A percentile compares a stretch with the other conserved stretches of the same genome.
Evolutionary conservation across 2,888 invertebrate genomes (phyloP).

Genomic region (Electrophaes corylata): DNA sequence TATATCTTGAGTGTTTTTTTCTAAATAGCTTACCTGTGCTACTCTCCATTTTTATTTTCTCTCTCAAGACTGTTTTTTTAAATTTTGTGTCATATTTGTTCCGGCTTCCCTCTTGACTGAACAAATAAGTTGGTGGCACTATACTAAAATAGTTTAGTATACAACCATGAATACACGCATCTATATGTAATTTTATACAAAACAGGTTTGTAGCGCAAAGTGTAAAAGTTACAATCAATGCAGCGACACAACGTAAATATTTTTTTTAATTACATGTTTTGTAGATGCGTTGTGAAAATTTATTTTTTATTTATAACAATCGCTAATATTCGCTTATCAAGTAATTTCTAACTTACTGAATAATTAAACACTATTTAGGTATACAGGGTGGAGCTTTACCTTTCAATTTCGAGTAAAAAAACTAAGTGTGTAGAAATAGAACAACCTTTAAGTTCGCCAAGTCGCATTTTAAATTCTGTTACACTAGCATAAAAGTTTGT

Average conservation of each 20-base stretch:
- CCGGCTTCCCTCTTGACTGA: too few species aligned
- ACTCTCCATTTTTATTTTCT: too few species aligned
- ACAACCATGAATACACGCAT: too few species aligned
- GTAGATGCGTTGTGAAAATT: slow-evolving; percentile 30
- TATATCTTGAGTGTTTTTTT: too few species aligned
- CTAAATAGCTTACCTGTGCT: too few species aligned
- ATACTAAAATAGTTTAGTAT: background rate
- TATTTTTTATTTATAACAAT: slow-evolving; percentile 40
- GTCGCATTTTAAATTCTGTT: background rate
- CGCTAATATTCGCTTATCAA: slow-evolving; percentile 35
- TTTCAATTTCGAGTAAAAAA: slow-evolving; percentile 25
- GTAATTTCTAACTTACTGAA: slow-evolving; percentile 31
- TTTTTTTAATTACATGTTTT: background rate
- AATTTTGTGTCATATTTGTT: too few species aligned
- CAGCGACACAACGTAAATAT: background rate
- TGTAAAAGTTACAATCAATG: background rate
- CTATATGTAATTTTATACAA: background rate
- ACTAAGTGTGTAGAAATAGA: background rate
- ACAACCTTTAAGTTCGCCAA: too few species aligned
- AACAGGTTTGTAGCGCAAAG: background rate
- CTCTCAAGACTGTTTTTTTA: too few species aligned
- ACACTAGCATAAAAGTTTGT: too few species aligned
- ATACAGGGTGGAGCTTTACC: slow-evolving; percentile 41
- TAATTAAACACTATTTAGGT: slow-evolving; percentile 29
- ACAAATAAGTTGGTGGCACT: background rate